Base-by-base conservation (phyloP, 2,888 invertebrate species). In the Cheiracanthium punctorium region DNA sequence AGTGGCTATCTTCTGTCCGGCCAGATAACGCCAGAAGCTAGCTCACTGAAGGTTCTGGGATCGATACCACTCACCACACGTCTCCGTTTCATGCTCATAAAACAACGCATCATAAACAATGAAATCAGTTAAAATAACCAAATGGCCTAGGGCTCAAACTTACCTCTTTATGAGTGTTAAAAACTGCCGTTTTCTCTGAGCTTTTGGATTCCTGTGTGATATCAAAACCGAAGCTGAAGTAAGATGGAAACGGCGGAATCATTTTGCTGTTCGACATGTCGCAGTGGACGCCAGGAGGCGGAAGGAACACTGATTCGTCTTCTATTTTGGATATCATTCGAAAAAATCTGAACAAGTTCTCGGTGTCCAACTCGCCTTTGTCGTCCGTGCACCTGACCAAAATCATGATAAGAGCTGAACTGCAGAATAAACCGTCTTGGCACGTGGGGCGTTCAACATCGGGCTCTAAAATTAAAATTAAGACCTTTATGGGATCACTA, bases 151-250 rank as follows among this genome's bases (percentile, higher is more conserved):
- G 1, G 20, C 7, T n/a, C 14, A 58, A 2, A 69, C 69, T n/a
- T 17, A 85, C 84, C 20, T 74, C 79, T 28, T 79, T 79, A n/a
- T 79, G 79, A 0, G 41, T 48, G 5, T 28, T n/a, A 20, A 28
- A 58, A 52, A 85, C 52, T 29, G 73, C 41, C 0, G 32, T 1
- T 12, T 2, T 7, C n/a, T 10, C 71, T 0, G 43, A 17, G 29
- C 69, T 52, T 24, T 52, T 28, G 17, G 29, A 30, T 1, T 76
- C 72, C n/a, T 12, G 12, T 0, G n/a, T 64, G 1, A 74, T 29
- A 30, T 85, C 84, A 10, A 72, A 85, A 1, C 79, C 28, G 14
- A 85, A 85, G 20, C 84, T 85, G 79, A 79, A 85, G 24, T 85
- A 85, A 24, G 20, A 10, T 0, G 84, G 84, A 10, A 85, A 48